Conservation (phyloP, 2,797 vertebrate species). For the Microctenopoma stevenorrisi region DNA sequence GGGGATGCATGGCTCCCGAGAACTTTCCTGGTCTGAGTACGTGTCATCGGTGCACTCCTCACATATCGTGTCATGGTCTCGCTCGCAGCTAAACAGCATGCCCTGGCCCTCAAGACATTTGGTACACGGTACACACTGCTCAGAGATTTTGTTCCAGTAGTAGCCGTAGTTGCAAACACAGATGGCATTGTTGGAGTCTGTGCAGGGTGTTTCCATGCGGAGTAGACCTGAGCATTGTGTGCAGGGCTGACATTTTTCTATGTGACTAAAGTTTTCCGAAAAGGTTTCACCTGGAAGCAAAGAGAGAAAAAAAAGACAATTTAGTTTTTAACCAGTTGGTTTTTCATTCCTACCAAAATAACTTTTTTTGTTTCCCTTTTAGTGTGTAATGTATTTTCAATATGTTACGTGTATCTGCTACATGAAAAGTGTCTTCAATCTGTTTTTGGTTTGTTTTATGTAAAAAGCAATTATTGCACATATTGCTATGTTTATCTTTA, state of each 20-base stretch:
- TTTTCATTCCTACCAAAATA: not conserved
- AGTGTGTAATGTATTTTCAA: not conserved
- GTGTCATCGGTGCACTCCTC: constrained; percentile 88
- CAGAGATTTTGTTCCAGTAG: constrained; percentile 71
- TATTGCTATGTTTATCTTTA: constrained; percentile 23
- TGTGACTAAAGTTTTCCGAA: constrained; percentile 91
- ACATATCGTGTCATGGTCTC: constrained; percentile 87
- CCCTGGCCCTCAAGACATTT: constrained; percentile 88
- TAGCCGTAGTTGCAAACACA: constrained; percentile 92
- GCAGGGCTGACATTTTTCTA: constrained; percentile 88
- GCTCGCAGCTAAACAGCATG: constrained; percentile 85
- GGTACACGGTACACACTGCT: constrained; percentile 85
- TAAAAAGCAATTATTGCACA: too few relatives aligned
- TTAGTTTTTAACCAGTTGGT: not conserved
- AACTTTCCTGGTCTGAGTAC: constrained; percentile 93
- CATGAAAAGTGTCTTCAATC: too few relatives aligned
- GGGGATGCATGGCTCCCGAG: constrained; percentile 94
- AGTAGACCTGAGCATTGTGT: constrained; percentile 87
- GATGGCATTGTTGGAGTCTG: constrained; percentile 91
- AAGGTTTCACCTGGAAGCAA: constrained; percentile 89
- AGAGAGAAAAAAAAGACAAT: not conserved
- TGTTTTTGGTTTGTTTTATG: too few relatives aligned
- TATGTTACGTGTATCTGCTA: not conserved
- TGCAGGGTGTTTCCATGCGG: constrained; percentile 93
- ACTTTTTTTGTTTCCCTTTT: not conserved